Percentiles rank a stretch among this genome's conserved stretches.
phyloP scores from a whole-genome alignment of 1,140 invertebrate species.

The Leptinotarsa defecta region DNA sequence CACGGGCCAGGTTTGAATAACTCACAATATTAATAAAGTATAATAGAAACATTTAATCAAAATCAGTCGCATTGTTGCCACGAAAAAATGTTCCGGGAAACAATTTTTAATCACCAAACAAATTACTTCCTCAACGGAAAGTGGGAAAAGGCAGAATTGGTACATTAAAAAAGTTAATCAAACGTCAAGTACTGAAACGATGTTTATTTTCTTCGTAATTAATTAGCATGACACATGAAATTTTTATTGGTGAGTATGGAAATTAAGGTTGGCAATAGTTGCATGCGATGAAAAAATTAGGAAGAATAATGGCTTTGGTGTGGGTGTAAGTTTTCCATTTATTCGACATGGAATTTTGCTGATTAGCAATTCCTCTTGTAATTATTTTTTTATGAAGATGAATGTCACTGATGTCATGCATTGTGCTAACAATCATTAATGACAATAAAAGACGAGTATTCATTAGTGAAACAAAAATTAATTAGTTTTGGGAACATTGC shows the following conservation, averaged over 20 bases:
- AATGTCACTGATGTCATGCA: not conserved
- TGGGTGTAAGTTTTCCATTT: not conserved
- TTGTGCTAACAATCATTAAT: too few relatives aligned
- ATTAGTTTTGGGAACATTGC: too few relatives aligned
- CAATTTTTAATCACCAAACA: slow-evolving; percentile 1
- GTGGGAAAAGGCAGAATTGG: not conserved
- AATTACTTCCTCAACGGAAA: slow-evolving; percentile 1
- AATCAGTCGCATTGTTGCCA: not conserved
- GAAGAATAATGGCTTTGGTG: not conserved
- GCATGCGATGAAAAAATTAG: slow-evolving; percentile 3
- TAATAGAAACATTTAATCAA: not conserved
- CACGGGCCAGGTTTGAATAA: not conserved
- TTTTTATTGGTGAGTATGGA: slow-evolving; percentile 4
- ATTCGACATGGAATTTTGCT: not conserved
- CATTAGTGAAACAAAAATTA: too few relatives aligned
- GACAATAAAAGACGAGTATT: too few relatives aligned
- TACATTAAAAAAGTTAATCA: slow-evolving; percentile 9
- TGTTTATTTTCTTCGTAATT: slow-evolving; percentile 4
- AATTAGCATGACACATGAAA: slow-evolving; percentile 6
- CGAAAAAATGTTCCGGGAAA: not conserved
- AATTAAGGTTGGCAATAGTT: not conserved
- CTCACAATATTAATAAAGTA: not conserved
- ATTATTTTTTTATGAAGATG: not conserved
- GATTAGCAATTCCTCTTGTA: not conserved
- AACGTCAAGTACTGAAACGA: slow-evolving; percentile 8